Evolutionary conservation across 2,797 vertebrate genomes (phyloP).

Genomic region (Synanceia verrucosa): DNA sequence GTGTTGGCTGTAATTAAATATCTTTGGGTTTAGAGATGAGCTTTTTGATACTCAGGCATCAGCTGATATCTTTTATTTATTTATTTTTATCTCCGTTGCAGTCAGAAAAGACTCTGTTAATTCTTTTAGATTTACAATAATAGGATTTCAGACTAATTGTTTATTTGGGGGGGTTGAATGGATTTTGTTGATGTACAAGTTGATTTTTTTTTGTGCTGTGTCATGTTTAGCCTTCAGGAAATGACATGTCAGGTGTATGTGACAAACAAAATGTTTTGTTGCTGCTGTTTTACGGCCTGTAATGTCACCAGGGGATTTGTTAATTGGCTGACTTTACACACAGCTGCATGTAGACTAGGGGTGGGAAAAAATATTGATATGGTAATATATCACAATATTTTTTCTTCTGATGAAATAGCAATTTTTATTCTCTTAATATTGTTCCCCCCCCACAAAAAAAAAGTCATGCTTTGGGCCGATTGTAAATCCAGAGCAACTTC

Average conservation of each 20-base stretch:
- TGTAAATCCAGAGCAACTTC: no score
- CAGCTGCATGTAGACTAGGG: no score
- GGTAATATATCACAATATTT: no score
- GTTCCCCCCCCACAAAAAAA: no score
- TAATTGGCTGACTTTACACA: constrained; percentile 27
- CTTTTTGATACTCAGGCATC: background rate
- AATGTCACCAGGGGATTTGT: constrained; percentile 10
- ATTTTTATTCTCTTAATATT: no score
- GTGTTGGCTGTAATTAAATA: constrained; percentile 39
- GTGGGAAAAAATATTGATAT: no score
- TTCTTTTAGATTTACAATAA: background rate
- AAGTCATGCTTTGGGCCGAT: no score
- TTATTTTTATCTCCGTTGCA: background rate
- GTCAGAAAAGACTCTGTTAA: background rate
- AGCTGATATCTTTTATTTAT: background rate
- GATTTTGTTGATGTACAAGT: background rate
- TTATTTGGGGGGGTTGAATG: background rate
- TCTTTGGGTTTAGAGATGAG: background rate
- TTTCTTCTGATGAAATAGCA: no score
- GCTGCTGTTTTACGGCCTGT: background rate
- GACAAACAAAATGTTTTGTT: background rate
- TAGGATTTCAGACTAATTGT: background rate
- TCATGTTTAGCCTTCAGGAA: background rate
- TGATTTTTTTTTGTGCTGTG: background rate
- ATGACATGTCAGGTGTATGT: background rate